phyloP scores from a whole-genome alignment of 2,113 vertebrate genomes.

The Capreolus pygargus region DNA sequence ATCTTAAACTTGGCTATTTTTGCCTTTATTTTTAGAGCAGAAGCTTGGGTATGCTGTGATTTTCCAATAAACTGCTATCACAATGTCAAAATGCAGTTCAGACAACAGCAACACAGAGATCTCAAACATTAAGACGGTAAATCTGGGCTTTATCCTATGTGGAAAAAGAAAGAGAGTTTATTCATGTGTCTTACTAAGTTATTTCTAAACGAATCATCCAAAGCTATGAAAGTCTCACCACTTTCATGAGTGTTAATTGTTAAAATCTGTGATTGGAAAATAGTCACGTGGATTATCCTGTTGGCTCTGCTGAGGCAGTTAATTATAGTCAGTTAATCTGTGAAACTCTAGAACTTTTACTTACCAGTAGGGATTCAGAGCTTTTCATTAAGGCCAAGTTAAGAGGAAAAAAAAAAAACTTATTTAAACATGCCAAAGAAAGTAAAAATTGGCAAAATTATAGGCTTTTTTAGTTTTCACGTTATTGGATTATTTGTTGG shows the following conservation, averaged over 20 bases:
- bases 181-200: not conserved
- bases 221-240: not conserved
- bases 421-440: not conserved
- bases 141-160: constrained; percentile 46
- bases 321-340: not conserved
- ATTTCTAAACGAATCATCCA: not conserved
- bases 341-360: not conserved
- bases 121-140: constrained; percentile 86
- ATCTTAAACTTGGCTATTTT: constrained; percentile 53
- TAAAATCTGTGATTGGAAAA: not conserved
- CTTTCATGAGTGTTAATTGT: not conserved
- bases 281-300: not conserved
- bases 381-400: not conserved
- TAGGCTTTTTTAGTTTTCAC: not conserved
- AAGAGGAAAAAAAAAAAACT: not conserved
- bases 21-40: constrained; percentile 75
- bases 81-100: constrained; percentile 89
- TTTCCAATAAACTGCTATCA: constrained; percentile 82
- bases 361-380: not conserved
- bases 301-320: not conserved
- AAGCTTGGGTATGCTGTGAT: constrained; percentile 81
- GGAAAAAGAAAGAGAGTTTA: not conserved
- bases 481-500: not conserved
- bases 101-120: constrained; percentile 78
- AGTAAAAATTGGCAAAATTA: not conserved